A percentile compares a stretch with the other conserved stretches of the same genome.
These are phyloP conservation scores for Microctonus brassicae DNA, from an alignment of 2,888 invertebrate species.

Conservation along the genomic window DNA sequence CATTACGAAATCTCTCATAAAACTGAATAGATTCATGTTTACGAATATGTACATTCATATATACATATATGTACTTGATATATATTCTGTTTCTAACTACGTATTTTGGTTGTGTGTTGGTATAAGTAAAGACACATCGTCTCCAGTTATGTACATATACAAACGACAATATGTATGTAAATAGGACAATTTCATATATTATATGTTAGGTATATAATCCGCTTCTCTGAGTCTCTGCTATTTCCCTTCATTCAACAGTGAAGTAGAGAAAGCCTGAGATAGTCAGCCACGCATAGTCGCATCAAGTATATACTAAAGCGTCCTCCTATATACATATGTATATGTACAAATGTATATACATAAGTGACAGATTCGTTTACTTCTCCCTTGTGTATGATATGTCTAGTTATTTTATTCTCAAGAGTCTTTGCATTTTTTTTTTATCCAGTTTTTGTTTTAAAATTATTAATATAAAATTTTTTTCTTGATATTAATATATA, in stretches of 20 bases:
- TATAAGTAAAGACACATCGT: background rate
- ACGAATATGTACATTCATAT: background rate
- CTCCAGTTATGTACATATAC: no score
- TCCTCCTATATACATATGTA: background rate
- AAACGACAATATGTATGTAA: background rate
- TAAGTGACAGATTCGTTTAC: slow-evolving; percentile 7
- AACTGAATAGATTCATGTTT: background rate
- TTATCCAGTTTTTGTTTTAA: no score
- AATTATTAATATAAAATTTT: background rate
- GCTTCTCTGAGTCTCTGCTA: background rate
- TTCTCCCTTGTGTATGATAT: slow-evolving; percentile 24
- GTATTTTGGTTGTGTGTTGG: no score
- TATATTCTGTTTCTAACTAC: background rate
- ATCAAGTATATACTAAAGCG: background rate
- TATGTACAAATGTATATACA: no score
- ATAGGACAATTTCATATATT: slow-evolving; percentile 31
- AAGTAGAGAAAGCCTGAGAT: slow-evolving; percentile 5
- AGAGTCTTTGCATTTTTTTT: background rate
- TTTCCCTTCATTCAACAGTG: background rate
- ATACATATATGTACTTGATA: background rate
- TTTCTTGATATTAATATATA: background rate
- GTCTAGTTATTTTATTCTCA: slow-evolving; percentile 27
- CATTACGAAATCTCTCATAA: background rate
- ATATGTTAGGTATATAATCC: slow-evolving; percentile 49
- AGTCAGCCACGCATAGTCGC: slow-evolving; percentile 6